Evolutionary conservation across 2,888 invertebrate genomes (phyloP), one percentile per base, ranked within the genome.

Genomic region (Cosmopolites sordidus): DNA sequence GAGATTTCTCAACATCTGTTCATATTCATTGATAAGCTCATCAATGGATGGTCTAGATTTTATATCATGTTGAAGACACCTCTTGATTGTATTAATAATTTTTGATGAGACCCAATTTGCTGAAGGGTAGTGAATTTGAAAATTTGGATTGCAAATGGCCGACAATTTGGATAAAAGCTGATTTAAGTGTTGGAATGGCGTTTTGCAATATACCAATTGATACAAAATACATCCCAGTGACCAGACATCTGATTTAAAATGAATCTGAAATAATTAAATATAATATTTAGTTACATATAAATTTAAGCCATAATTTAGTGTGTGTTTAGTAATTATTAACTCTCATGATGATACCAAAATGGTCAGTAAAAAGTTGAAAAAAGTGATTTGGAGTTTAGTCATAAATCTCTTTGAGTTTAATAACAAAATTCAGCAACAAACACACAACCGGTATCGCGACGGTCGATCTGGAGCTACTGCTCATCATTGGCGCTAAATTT

Each of bases 181-280:
- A 4, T 45, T 60, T 11, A 93, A 83, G 72, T 92, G 86, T 37
- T 89, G 86, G 75, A 96, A 98, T 0, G 98, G 98, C 1, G 95
- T 92, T 64, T 81, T 81, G 0, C 90, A 89, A 73, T 94, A 97
- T 37, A 94, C 83, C 74, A 98, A 78, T 72, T 90, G 84, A 77
- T 96, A 98, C 57, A 98, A 79, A 67, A 98, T 98, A 72, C 96
- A 97, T 16, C 98, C 98, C 61, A 98, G 78, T 0, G 96, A 95
- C 98, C 98, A 98, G 46, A 98, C 92, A 74, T 98, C 97, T 39
- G 95, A 91, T 68, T 91, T 93, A 61, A 84, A 89, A 58, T 89
- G 88, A 62, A 95, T 87, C 92, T 93, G 65, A 38, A 71, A n/a
- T 30, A 60, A 45, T 40, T 6, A 16, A n/a, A n/a, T n/a, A n/a